These are phyloP conservation scores for Anarsia innoxiella DNA, from an alignment of 2,888 invertebrate species.

Conservation along the genomic window DNA sequence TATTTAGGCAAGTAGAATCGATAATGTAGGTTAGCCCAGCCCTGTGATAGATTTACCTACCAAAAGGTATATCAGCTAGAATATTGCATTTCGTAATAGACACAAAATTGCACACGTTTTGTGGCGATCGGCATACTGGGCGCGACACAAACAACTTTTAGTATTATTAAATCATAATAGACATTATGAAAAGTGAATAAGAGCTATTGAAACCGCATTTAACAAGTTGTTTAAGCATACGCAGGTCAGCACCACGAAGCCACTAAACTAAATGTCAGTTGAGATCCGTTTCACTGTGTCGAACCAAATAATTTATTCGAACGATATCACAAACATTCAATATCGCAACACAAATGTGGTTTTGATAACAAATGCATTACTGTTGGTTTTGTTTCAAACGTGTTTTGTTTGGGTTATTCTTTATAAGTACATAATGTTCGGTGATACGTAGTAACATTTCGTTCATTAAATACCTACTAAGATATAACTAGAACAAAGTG, in stretches of 20 bases:
- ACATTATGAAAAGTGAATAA: slow-evolving; percentile 25
- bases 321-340: slow-evolving; percentile 1
- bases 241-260: slow-evolving; percentile 56
- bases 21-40: too few relatives aligned
- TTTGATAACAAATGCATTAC: slow-evolving; percentile 5
- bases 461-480: too few relatives aligned
- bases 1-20: too few relatives aligned
- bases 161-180: slow-evolving; percentile 19
- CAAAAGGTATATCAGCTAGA: too few relatives aligned
- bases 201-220: slow-evolving; percentile 22
- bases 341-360: not conserved
- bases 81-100: slow-evolving; percentile 46
- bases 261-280: slow-evolving; percentile 59
- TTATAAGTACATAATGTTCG: not conserved
- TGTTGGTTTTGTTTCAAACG: not conserved
- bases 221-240: slow-evolving; percentile 29
- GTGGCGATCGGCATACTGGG: slow-evolving; percentile 39
- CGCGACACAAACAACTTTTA: slow-evolving; percentile 25
- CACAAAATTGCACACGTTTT: slow-evolving; percentile 47
- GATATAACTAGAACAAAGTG: too few relatives aligned
- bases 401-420: too few relatives aligned
- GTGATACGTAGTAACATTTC: not conserved
- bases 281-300: slow-evolving; percentile 53
- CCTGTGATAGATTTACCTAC: too few relatives aligned
- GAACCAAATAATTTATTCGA: slow-evolving; percentile 17